Base-by-base conservation (phyloP, 2,113 vertebrate species). In the Climacteris rufus region DNA sequence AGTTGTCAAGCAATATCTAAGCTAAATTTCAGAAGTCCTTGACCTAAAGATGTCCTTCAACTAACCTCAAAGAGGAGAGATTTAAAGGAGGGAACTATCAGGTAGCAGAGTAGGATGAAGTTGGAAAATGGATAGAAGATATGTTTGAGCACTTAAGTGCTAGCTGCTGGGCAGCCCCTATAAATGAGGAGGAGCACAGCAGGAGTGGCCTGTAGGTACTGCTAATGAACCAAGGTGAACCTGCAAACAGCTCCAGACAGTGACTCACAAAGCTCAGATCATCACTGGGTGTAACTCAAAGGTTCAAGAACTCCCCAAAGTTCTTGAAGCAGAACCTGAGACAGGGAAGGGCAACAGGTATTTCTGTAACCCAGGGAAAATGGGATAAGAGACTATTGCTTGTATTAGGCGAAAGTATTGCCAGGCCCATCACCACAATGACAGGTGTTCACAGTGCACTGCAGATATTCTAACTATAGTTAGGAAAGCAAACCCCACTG, bases 1-100 rank as follows among this genome's bases (percentile, higher is more conserved):
- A 40, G 33, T 20, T 13, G 2, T n/a, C 28, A 60, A 8, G 11
- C 0, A 5, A 22, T 49, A 35, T 3, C 10, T 15, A 35, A 15
- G 18, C 15, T 54, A 44, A 66, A 88, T 53, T 85, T 82, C 42
- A 71, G 33, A 85, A 83, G 37, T 21, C 6, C 16, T 68, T 76
- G 21, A 76, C 60, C 35, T 75, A 25, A 78, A 23, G 13, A 53
- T 56, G 18, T 44, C 45, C 65, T 71, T 83, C n/a, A 85, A 40
- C 21, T 37, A 79, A 75, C 10, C 23, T 56, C 63, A 69, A 61
- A 69, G 57, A 78, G n/a, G 6, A 86, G 27, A 39, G 16, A 54
- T 56, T 63, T 89, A 64, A 74, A 80, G 27, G 23, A 59, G 17
- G 19, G 35, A 90, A 59, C 44, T 60, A 24, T 12, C 23, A 52